Evolutionary conservation across 2,113 vertebrate species (phyloP).

Genomic region (Chrysemys picta): DNA sequence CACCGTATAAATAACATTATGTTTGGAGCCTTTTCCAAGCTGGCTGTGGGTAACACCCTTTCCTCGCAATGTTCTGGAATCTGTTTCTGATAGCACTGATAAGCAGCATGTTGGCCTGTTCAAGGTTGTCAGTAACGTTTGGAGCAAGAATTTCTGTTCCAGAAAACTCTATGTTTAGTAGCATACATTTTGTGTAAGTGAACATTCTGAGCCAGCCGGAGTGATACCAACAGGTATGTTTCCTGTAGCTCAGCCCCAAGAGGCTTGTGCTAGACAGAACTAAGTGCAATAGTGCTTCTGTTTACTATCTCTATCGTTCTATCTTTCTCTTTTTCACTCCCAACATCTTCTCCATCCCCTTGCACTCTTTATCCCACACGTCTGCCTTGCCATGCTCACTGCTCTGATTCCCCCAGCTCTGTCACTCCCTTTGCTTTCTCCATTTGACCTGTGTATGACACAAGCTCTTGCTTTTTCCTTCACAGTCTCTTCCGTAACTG

Average conservation of each 20-base stretch:
- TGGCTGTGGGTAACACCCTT: background rate
- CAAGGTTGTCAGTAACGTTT: background rate
- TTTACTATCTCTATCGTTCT: background rate
- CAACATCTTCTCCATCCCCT: background rate
- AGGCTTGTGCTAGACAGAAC: background rate
- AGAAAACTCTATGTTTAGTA: background rate
- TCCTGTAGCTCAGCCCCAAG: background rate
- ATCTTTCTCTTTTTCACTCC: background rate
- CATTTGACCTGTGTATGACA: background rate
- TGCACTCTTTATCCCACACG: background rate
- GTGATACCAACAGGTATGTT: background rate
- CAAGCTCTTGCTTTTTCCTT: conserved; percentile 1
- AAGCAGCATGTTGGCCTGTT: background rate
- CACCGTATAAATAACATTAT: background rate
- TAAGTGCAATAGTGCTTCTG: background rate
- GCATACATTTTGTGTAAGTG: background rate
- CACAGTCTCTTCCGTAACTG: conserved; percentile 24
- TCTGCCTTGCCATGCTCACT: background rate
- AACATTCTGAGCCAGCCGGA: background rate
- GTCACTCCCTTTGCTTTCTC: background rate
- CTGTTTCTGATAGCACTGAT: background rate
- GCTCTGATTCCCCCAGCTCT: background rate
- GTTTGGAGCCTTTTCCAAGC: background rate
- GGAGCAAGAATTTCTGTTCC: background rate
- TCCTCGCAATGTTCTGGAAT: background rate